phyloP scores from a whole-genome alignment of 2,113 vertebrate species.

The Puffinus mauretanicus region DNA sequence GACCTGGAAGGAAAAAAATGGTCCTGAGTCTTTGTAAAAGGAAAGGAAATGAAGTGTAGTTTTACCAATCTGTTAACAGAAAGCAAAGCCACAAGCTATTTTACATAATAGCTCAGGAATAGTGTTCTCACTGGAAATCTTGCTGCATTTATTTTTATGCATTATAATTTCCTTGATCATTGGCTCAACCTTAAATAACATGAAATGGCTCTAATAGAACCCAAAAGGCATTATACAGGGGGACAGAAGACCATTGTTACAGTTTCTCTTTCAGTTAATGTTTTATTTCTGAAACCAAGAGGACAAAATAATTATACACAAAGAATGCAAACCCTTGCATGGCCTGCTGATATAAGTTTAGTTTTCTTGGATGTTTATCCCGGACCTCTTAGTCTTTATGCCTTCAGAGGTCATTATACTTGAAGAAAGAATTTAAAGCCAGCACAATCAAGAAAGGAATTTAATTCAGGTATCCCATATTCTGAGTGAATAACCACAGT shows the following conservation, averaged over 20 bases:
- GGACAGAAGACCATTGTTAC: neutral
- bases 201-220: neutral
- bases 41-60: neutral
- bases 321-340: neutral
- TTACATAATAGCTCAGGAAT: neutral
- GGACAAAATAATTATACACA: neutral
- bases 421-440: neutral
- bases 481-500: neutral
- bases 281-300: neutral
- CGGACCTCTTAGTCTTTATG: neutral
- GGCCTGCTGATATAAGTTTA: neutral
- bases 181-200: neutral
- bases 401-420: neutral
- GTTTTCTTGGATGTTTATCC: neutral
- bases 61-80: neutral
- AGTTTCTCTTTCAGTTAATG: neutral
- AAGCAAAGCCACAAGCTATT: neutral
- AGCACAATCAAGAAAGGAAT: neutral
- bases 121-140: neutral
- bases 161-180: neutral
- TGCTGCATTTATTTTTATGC: neutral
- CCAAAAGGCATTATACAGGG: neutral
- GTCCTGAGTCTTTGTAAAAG: neutral
- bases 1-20: neutral
- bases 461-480: neutral